Base-by-base conservation (phyloP, 2,797 vertebrate genomes). In the Cirrhinus mrigala region DNA sequence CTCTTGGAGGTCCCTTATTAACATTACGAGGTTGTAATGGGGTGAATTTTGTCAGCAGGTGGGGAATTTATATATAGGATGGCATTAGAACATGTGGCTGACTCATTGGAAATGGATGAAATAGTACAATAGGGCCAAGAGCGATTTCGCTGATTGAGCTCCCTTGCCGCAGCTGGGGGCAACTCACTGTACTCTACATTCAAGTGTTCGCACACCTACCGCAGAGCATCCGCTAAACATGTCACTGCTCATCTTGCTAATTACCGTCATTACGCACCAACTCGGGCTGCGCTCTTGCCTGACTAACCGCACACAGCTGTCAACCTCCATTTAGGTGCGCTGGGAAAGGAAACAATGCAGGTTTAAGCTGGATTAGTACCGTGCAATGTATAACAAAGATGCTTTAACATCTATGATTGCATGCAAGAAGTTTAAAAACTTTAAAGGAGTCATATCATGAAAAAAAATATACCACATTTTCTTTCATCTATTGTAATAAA, bases 241-340 rank as follows among this genome's bases (percentile, higher is more conserved):
- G 82, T 86, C 81, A 80, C 86, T 76, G 89, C 91, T 90, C 87
- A 73, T 90, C 79, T 87, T 85, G 58, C 87, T 91, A 92, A 94
- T 93, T 87, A 91, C 89, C 86, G 27, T 82, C 88, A 92, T 91
- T 90, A 91, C 66, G 80, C 77, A 77, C 18, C 84, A 87, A 91
- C 80, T 75, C 0, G 10, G 83, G 80, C 66, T 87, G 87, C 58
- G 76, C 27, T 78, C 62, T 76, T 84, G 75, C 85, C 70, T 85
- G 82, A 81, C 86, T 82, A 56, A 83, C 71, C 22, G n/a, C 86
- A 88, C 83, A 83, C 83, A 86, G 89, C 91, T 90, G 91, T 89
- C 88, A 89, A 85, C 74, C 20, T 81, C 79, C 85, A 89, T 90
- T 91, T 80, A 87, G 84, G 50, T 87, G 80, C 27, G 75, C 76